A percentile compares a stretch with the other conserved stretches of the same genome.
These are phyloP conservation scores for Vireo altiloquus DNA, from an alignment of 2,113 vertebrate species.

Conservation along the genomic window DNA sequence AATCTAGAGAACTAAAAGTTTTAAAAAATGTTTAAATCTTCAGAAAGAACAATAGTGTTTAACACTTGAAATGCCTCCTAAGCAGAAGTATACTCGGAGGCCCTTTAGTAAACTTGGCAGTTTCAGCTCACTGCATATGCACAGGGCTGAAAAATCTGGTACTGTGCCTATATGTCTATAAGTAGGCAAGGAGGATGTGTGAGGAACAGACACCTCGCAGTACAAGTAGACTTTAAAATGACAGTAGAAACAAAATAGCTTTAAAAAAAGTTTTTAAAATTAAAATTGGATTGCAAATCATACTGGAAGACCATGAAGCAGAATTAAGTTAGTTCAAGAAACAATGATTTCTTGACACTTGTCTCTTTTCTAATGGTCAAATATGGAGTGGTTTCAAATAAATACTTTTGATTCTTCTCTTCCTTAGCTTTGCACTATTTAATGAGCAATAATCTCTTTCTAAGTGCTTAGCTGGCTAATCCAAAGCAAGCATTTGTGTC, in stretches of 20 bases:
- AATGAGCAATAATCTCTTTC: background rate
- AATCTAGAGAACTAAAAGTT: background rate
- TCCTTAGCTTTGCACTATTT: background rate
- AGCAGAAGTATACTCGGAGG: background rate
- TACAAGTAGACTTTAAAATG: background rate
- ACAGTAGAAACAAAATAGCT: background rate
- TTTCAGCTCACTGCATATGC: background rate
- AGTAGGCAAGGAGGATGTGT: background rate
- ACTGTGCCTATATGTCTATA: background rate
- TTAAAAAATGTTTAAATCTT: background rate
- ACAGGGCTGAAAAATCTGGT: background rate
- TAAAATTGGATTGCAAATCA: background rate
- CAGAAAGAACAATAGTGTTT: background rate
- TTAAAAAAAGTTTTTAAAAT: background rate
- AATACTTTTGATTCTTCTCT: background rate
- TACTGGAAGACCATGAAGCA: background rate
- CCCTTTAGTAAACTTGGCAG: background rate
- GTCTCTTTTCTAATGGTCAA: background rate
- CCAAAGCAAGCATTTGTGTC: background rate
- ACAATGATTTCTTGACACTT: background rate
- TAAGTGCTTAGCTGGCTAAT: background rate
- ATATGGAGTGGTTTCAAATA: background rate
- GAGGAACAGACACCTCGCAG: background rate
- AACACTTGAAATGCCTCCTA: background rate
- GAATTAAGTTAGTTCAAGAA: background rate